phyloP scores from a whole-genome alignment of 2,797 vertebrate genomes.

The Halcyon smyrnensis region DNA sequence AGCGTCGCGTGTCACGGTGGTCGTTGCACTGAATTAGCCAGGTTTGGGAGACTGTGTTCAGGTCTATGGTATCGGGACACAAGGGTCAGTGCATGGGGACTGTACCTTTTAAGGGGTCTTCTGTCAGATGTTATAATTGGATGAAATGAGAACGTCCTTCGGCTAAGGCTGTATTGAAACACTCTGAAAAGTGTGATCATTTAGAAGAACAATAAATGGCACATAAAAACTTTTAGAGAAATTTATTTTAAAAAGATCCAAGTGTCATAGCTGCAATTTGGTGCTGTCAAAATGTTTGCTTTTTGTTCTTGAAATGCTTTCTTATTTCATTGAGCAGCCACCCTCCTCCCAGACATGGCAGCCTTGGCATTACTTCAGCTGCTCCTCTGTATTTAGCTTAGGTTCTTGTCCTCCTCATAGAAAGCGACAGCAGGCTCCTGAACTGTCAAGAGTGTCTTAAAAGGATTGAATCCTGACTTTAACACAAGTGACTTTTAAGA shows the following conservation, averaged over 20 bases:
- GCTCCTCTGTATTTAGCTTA: neutral
- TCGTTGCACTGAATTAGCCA: rapidly evolving
- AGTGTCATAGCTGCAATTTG: neutral
- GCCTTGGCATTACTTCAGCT: neutral
- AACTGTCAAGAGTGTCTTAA: neutral
- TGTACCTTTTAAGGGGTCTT: neutral
- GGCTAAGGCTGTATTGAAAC: neutral
- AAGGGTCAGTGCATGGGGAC: neutral
- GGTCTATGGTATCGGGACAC: neutral
- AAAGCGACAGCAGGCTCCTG: neutral
- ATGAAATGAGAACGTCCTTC: neutral
- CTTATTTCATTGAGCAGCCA: neutral
- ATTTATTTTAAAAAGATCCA: neutral
- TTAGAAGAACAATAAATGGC: neutral
- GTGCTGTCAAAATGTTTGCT: neutral
- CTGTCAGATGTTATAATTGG: neutral
- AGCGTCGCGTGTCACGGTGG: neutral
- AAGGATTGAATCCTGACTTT: neutral
- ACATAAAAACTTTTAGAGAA: neutral
- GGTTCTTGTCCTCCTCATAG: neutral
- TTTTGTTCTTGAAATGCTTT: neutral
- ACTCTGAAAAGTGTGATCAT: rapidly evolving
- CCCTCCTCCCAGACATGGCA: neutral
- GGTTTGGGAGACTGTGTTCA: neutral
- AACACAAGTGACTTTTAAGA: neutral